Base-by-base conservation (phyloP, 37 sponge, comb jelly and placozoan species). In the Halichondria panicea region DNA sequence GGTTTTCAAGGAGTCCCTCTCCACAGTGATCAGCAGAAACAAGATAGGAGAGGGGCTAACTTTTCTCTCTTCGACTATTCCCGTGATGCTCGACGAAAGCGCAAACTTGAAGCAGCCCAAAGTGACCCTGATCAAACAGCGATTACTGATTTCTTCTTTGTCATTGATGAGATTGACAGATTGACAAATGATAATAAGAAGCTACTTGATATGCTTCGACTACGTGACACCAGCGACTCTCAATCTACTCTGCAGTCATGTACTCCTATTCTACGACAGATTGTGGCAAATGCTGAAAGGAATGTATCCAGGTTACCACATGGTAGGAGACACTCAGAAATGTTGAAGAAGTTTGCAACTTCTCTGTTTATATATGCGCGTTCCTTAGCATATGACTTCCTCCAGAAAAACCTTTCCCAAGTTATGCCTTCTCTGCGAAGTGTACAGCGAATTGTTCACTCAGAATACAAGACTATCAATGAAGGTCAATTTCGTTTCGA, bases 401-500 rank as follows among this genome's bases (percentile, higher is more conserved):
- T 85, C 7, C 85, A 85, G 1, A 55, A 36, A 62, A 85, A 85
- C 71, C n/a, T 85, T 46, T 79, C 78, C 12, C n/a, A 60, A 40
- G 85, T 79, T 18, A 43, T 85, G 54, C 85, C 85, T 33, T 77
- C 71, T 1, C 55, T 77, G 22, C 35, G 78, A 38, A 85, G 73
- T 45, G 85, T 85, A 19, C 85, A 85, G 52, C 40, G 72, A 9
- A 77, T 52, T 63, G 66, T 85, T 27, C 33, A 59, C 44, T 48
- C 27, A 18, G 73, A 85, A 43, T 85, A 78, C 24, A 24, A 63
- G 30, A 55, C 54, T 52, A 15, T 77, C 19, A 19, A 70, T 48
- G 85, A 85, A 77, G 85, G 85, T 22, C 43, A 77, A n/a, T 85
- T 85, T 70, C 27, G 63, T 40, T 84, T 77, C 48, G 66, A 84